These are phyloP conservation scores for Arenaria interpres DNA, from an alignment of 2,113 vertebrate genomes.

Conservation along the genomic window DNA sequence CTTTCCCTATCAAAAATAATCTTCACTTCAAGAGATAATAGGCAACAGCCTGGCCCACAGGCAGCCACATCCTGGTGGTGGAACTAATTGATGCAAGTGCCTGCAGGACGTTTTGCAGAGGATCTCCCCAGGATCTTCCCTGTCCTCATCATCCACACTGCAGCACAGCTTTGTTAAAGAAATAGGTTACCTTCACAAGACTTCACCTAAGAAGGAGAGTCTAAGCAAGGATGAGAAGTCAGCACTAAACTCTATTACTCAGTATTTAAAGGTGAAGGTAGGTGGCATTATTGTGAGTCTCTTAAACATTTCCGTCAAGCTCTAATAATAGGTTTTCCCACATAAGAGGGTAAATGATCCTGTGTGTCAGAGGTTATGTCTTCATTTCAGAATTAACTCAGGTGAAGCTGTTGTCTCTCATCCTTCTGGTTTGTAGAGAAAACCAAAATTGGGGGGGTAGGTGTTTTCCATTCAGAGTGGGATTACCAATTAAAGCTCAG, in stretches of 20 bases:
- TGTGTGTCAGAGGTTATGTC: background rate
- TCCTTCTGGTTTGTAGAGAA: background rate
- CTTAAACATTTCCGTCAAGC: background rate
- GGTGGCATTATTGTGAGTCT: background rate
- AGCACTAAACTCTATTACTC: background rate
- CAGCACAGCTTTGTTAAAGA: background rate
- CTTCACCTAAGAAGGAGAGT: background rate
- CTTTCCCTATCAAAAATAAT: background rate
- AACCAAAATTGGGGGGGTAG: background rate
- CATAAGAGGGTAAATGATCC: slow-evolving; percentile 6
- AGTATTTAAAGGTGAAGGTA: background rate
- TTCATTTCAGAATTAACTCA: slow-evolving; percentile 24
- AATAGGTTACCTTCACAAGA: background rate
- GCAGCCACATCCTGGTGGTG: background rate
- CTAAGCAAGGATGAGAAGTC: background rate
- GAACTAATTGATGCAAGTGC: slow-evolving; percentile 6
- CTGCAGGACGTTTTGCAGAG: background rate
- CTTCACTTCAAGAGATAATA: background rate
- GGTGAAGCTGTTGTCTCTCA: background rate
- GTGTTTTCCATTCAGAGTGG: background rate
- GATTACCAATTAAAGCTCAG: background rate
- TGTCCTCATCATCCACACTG: background rate
- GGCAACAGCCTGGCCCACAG: background rate
- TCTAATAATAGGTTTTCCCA: slow-evolving; percentile 39
- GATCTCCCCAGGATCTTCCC: background rate